phyloP scores from a whole-genome alignment of 2,113 vertebrate genomes.

The Serilophus lunatus region DNA sequence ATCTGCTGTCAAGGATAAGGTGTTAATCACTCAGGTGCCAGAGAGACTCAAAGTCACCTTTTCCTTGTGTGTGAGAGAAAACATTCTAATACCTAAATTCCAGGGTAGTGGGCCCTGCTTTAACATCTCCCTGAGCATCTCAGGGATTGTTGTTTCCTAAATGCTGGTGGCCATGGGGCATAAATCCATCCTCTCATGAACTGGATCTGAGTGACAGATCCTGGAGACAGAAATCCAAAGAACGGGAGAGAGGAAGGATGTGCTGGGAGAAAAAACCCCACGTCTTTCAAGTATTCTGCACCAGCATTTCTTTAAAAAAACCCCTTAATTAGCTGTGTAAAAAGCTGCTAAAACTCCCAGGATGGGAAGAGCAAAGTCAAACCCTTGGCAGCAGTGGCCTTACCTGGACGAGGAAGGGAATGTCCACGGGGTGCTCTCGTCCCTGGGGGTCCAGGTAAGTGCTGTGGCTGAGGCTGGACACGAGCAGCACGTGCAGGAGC shows the following conservation, averaged over 20 bases:
- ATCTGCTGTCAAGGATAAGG: not conserved
- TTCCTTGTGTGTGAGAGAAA: not conserved
- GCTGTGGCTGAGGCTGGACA: slow-evolving; percentile 70
- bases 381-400: fast-evolving
- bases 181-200: not conserved
- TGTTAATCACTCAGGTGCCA: not conserved
- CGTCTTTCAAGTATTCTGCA: not conserved
- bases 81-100: not conserved
- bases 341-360: not conserved
- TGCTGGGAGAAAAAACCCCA: not conserved
- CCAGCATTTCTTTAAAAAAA: not conserved
- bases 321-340: too few relatives aligned
- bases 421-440: slow-evolving; percentile 70
- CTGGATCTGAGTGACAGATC: not conserved
- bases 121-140: not conserved
- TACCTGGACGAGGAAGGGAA: slow-evolving; percentile 79
- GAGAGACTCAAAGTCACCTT: not conserved
- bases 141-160: not conserved
- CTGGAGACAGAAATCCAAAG: not conserved
- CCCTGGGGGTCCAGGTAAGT: slow-evolving; percentile 79
- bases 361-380: not conserved
- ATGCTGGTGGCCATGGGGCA: not conserved
- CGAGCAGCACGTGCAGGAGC: slow-evolving; percentile 76
- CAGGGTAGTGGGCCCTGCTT: not conserved
- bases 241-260: not conserved